Evolutionary conservation across 2,888 invertebrate species (phyloP).

Genomic region (Drosophila longiperda): DNA sequence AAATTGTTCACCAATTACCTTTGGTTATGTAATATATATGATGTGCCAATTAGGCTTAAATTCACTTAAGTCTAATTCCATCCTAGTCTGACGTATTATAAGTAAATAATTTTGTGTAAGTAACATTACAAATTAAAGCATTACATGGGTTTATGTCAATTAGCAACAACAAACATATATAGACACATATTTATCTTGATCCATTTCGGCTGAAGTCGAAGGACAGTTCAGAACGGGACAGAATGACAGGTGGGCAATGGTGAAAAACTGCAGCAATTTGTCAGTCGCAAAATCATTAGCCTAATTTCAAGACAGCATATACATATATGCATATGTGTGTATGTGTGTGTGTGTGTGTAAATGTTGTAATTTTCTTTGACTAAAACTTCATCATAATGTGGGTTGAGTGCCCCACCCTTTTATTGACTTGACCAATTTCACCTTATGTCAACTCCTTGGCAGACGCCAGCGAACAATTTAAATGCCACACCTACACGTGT

Average conservation of each 20-base stretch:
- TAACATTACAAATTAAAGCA: too few species aligned
- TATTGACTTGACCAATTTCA: slow-evolving; percentile 42
- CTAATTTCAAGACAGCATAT: slow-evolving; percentile 59
- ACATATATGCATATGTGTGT: slow-evolving; percentile 1
- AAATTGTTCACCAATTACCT: not conserved
- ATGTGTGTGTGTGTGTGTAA: slow-evolving; percentile 9
- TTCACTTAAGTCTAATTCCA: not conserved
- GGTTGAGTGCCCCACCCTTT: slow-evolving; percentile 39
- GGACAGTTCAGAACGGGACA: not conserved
- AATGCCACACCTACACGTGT: slow-evolving; percentile 65
- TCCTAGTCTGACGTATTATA: not conserved
- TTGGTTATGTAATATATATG: slow-evolving; percentile 37
- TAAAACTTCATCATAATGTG: slow-evolving; percentile 55
- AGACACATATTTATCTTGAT: slow-evolving; percentile 26
- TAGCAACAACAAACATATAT: not conserved
- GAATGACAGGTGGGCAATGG: slow-evolving; percentile 16
- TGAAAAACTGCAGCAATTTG: slow-evolving; percentile 70
- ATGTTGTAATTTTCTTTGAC: slow-evolving; percentile 57
- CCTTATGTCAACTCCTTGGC: slow-evolving; percentile 61
- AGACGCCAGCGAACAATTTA: slow-evolving; percentile 71
- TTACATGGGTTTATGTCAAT: not conserved
- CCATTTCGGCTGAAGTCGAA: slow-evolving; percentile 29
- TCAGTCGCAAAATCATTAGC: slow-evolving; percentile 73
- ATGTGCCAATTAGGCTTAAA: slow-evolving; percentile 19
- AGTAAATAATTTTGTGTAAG: not conserved